phyloP scores from a whole-genome alignment of 2,888 invertebrate genomes.

The Ctena decussata region DNA sequence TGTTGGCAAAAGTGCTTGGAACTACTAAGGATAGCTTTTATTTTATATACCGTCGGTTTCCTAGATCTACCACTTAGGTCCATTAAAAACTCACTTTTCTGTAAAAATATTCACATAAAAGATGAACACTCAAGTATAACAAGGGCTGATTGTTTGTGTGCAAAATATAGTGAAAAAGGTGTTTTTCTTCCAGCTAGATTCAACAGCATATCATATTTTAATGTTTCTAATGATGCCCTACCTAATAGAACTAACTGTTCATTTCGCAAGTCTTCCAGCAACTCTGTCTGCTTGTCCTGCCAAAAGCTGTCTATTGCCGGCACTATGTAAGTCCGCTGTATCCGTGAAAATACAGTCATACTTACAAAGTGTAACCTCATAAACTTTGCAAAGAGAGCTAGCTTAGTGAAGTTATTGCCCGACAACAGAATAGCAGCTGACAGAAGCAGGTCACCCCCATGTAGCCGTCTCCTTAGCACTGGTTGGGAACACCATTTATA shows the following conservation, averaged over 20 bases:
- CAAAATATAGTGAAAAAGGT: neutral
- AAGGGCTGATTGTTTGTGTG: too few relatives aligned
- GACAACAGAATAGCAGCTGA: too few relatives aligned
- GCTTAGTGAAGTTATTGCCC: constrained; percentile 36
- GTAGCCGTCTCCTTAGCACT: constrained; percentile 23
- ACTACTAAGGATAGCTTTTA: too few relatives aligned
- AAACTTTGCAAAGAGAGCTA: constrained; percentile 17
- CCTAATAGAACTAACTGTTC: neutral
- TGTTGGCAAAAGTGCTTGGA: too few relatives aligned
- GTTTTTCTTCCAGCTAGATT: too few relatives aligned
- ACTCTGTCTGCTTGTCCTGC: neutral
- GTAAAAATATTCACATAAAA: too few relatives aligned
- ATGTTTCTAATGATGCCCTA: too few relatives aligned
- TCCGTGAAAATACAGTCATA: neutral
- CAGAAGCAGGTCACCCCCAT: constrained; percentile 26
- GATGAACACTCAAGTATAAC: too few relatives aligned
- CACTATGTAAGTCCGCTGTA: constrained; percentile 30
- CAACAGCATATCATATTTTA: neutral
- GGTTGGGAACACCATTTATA: constrained; percentile 42
- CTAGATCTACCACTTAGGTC: too few relatives aligned
- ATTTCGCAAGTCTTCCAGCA: neutral
- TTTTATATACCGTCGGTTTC: too few relatives aligned
- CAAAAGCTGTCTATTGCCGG: constrained; percentile 11
- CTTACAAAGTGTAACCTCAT: constrained; percentile 21
- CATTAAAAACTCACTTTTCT: too few relatives aligned